phyloP scores from a whole-genome alignment of 2,797 vertebrate genomes.

The Falco berigora region DNA sequence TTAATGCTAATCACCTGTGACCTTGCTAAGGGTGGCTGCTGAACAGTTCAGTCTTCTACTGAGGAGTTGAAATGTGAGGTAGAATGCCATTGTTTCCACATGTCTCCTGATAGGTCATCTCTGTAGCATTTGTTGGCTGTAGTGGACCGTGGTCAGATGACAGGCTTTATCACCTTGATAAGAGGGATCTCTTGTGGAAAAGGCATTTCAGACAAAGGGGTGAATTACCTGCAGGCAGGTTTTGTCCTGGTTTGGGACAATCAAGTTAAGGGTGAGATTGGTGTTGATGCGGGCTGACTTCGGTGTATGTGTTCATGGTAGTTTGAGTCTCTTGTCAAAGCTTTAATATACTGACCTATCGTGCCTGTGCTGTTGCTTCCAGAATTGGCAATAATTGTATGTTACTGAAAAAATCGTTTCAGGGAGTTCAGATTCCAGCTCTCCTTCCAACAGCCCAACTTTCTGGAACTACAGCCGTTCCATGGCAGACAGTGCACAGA shows the following conservation, averaged over 20 bases:
- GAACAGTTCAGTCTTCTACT: background rate
- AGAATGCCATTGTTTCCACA: rapidly evolving
- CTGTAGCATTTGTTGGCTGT: background rate
- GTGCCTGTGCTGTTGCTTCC: background rate
- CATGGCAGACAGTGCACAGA: conserved; percentile 87
- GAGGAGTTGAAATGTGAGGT: rapidly evolving
- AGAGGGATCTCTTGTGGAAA: background rate
- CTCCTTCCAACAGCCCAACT: conserved; percentile 86
- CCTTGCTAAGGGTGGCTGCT: background rate
- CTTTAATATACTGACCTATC: rapidly evolving
- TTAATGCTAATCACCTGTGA: background rate
- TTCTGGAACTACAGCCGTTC: conserved; percentile 96
- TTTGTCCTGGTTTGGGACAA: background rate
- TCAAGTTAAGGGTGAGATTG: background rate
- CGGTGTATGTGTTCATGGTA: background rate
- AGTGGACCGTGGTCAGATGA: background rate
- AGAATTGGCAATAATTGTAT: background rate
- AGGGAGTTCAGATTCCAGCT: conserved; percentile 90
- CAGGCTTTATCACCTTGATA: background rate
- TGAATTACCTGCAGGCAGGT: background rate
- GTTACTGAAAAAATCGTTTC: background rate
- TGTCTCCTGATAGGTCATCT: background rate
- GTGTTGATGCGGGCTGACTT: background rate
- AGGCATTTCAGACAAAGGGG: background rate
- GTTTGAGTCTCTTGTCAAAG: background rate